Base-by-base conservation (phyloP, 2,797 vertebrate genomes). In the Peromyscus aztecus region DNA sequence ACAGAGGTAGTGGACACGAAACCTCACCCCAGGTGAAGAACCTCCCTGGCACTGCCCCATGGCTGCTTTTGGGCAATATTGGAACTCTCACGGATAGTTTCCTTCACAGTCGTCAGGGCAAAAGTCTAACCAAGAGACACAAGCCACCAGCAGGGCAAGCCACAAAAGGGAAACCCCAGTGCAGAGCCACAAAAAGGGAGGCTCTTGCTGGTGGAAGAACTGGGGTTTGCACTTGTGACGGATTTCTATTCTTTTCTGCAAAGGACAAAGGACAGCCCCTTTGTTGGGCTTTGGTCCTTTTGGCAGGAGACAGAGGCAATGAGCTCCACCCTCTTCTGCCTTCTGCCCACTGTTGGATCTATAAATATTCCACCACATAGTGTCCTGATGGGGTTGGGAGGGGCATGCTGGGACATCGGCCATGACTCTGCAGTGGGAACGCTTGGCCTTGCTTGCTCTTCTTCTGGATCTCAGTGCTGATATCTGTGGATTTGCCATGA, bases 281-380 rank as follows among this genome's bases (percentile, higher is more conserved):
- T 52, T n/a, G 49, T 31, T 91, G 65, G 46, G 31, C 49, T 89
- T 63, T 0, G 0, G 46, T 80, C 10, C 91, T 78, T 55, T 73
- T 88, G 89, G 87, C 37, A 77, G 63, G 88, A 55, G 91, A 67
- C 40, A 69, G 90, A 90, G 69, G 37, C 84, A 31, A 52, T 49
- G 92, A 13, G 9, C 34, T 31, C 57, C 6, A 24, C 5, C 23
- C 65, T 67, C 59, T n/a, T 71, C 67, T 19, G 12, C 57, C 78
- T 49, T 43, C 75, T 71, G 63, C 80, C 88, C 14, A 2, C 34
- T 11, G 37, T 87, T 67, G 29, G 16, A 1, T 86, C 96, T 93
- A 75, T 69, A 89, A 84, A 94, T 83, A 67, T 11, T 23, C 57
- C n/a, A 12, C 46, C 87, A 76, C 5, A 0, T 49, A 7, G 43